phyloP scores from a whole-genome alignment of 2,797 vertebrate species.

The Anableps anableps region DNA sequence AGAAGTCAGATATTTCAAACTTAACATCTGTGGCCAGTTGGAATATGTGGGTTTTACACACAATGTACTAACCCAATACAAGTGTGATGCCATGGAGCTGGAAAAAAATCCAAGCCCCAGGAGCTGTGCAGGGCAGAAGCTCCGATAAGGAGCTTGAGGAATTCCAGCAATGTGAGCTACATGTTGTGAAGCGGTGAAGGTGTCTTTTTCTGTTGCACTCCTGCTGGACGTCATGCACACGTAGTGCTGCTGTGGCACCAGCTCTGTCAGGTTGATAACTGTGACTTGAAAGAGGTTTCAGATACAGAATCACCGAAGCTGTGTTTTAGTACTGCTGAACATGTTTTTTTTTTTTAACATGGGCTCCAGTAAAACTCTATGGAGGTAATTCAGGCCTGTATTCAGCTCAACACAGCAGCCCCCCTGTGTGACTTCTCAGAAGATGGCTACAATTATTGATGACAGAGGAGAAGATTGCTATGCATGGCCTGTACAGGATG shows the following conservation, averaged over 20 bases:
- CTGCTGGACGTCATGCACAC: slow-evolving; percentile 31
- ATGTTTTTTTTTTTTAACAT: not conserved
- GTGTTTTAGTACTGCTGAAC: slow-evolving; percentile 26
- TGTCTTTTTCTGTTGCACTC: slow-evolving; percentile 37
- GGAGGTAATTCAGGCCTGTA: slow-evolving; percentile 44
- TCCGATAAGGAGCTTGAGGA: slow-evolving; percentile 38
- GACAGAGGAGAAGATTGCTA: slow-evolving; percentile 78
- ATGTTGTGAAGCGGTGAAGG: slow-evolving; percentile 48
- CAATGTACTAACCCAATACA: slow-evolving; percentile 44
- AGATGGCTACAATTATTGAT: slow-evolving; percentile 75
- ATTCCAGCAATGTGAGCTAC: slow-evolving; percentile 65
- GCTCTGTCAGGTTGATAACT: slow-evolving; percentile 18
- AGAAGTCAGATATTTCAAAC: slow-evolving; percentile 45
- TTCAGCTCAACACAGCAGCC: slow-evolving; percentile 54
- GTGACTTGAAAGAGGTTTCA: slow-evolving; percentile 9
- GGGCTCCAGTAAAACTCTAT: slow-evolving; percentile 16
- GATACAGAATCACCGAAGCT: slow-evolving; percentile 10
- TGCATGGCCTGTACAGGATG: slow-evolving; percentile 77
- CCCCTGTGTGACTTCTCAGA: slow-evolving; percentile 62
- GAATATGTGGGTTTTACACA: slow-evolving; percentile 33
- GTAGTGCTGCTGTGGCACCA: slow-evolving; percentile 12
- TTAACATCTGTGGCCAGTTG: slow-evolving; percentile 32
- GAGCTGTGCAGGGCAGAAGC: slow-evolving; percentile 32
- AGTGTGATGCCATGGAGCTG: slow-evolving; percentile 36
- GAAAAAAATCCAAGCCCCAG: slow-evolving; percentile 36